Base-by-base conservation (phyloP, 1,140 invertebrate genomes). In the Asobara japonica region DNA sequence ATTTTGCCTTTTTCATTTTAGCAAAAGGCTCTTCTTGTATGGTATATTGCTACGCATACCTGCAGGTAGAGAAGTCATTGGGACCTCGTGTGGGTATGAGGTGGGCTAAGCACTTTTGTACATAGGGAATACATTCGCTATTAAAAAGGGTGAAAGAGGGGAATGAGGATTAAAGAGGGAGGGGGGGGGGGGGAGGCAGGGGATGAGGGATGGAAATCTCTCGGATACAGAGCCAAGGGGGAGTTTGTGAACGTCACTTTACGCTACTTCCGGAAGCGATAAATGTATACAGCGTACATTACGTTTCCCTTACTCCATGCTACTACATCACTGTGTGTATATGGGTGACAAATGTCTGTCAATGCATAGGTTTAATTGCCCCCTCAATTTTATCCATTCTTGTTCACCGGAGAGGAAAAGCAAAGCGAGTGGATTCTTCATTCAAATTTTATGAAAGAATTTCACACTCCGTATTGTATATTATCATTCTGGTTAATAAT, bases 231-330 rank as follows among this genome's bases (percentile, higher is more conserved):
- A 29, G 56, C 60, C 38, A 22, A 22, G 16, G 69, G 41, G 25
- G 72, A 67, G 27, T 78, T 71, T 31, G 33, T 76, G 70, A 75
- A 78, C 74, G 74, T 76, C 70, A 74, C 45, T n/a, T 30, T 45
- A 51, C 66, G 13, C 41, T 74, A 74, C 64, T 72, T 79, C 71
- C 78, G 72, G 69, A 76, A 79, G 51, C 76, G 78, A 80, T 80
- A 80, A 80, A 79, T 80, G 78, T 69, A 75, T 51, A 67, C 51
- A 56, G 51, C 18, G 29, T 45, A 48, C 20, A 22, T 41, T 67
- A 67, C 33, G 20, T 22, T 67, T 8, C 51, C 38, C 51, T 38
- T 33, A 22, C 22, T 36, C 67, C 56, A 48, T n/a, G 31, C 38
- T 56, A 10, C 18, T 56, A 25, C 31, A 31, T 69, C 67, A 31